Evolutionary conservation across 2,113 vertebrate genomes (phyloP).

Genomic region (Promerops cafer): DNA sequence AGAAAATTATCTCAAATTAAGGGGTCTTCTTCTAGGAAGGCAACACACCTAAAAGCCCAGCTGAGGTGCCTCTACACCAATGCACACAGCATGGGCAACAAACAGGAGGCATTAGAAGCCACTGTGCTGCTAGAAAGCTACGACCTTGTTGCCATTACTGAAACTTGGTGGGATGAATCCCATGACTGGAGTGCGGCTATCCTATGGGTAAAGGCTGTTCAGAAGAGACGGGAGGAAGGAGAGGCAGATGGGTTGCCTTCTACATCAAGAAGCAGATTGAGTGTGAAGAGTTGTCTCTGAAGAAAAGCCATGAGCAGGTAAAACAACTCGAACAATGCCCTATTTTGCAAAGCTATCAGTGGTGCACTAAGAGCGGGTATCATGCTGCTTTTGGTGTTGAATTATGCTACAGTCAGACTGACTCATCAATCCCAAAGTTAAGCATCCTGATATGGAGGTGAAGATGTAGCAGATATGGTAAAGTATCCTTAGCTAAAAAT

Average conservation of each 20-base stretch:
- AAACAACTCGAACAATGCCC: neutral
- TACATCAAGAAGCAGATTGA: neutral
- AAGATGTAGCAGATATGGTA: neutral
- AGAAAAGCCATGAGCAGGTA: neutral
- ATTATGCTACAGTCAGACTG: neutral
- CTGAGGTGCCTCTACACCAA: neutral
- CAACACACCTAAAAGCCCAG: neutral
- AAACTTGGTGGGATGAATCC: neutral
- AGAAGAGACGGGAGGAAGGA: neutral
- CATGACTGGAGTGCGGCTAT: neutral
- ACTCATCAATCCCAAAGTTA: neutral
- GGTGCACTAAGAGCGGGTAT: neutral
- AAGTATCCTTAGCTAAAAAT: neutral
- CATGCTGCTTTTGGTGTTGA: neutral
- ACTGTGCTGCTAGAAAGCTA: neutral
- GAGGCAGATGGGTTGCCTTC: neutral
- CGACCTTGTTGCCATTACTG: neutral
- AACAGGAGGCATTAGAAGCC: neutral
- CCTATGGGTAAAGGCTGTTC: neutral
- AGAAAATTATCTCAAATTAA: neutral
- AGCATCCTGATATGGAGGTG: neutral
- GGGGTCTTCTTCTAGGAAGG: neutral
- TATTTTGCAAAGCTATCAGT: neutral
- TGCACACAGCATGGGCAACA: neutral
- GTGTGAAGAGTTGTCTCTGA: neutral